These are phyloP conservation scores for Hypolimnas misippus DNA, from an alignment of 2,888 invertebrate species.

Conservation along the genomic window DNA sequence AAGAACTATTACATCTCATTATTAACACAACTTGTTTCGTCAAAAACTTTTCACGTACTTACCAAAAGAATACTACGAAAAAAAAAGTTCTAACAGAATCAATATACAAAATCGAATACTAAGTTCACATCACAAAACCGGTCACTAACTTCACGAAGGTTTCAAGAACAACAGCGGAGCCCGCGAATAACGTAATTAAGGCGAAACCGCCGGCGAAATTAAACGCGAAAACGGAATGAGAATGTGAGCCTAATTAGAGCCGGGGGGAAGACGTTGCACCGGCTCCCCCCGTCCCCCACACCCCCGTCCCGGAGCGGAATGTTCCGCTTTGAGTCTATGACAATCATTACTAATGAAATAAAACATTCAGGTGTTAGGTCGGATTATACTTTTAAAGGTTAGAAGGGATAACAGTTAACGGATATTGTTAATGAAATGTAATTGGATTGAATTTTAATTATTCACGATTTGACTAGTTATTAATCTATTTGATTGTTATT, in stretches of 20 bases:
- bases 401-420: background rate
- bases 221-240: conserved; percentile 85
- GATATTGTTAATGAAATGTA: background rate
- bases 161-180: conserved; percentile 55
- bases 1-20: too few species aligned
- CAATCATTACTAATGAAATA: conserved; percentile 35
- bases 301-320: conserved; percentile 26
- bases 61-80: too few species aligned
- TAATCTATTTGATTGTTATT: too few species aligned
- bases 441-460: background rate
- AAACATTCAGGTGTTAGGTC: conserved; percentile 20
- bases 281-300: conserved; percentile 40
- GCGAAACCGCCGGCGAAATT: conserved; percentile 83
- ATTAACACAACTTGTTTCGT: too few species aligned
- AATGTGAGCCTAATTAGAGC: conserved; percentile 85
- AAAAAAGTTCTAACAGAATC: conserved; percentile 2
- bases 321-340: conserved; percentile 35
- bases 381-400: conserved; percentile 12
- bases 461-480: too few species aligned
- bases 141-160: conserved; percentile 60
- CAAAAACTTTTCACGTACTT: too few species aligned
- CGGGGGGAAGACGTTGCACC: conserved; percentile 59
- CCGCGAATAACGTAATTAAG: conserved; percentile 85
- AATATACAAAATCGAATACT: conserved; percentile 5
- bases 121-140: conserved; percentile 44